Evolutionary conservation across 1,140 invertebrate genomes (phyloP).

Genomic region (Diuraphis noxia): DNA sequence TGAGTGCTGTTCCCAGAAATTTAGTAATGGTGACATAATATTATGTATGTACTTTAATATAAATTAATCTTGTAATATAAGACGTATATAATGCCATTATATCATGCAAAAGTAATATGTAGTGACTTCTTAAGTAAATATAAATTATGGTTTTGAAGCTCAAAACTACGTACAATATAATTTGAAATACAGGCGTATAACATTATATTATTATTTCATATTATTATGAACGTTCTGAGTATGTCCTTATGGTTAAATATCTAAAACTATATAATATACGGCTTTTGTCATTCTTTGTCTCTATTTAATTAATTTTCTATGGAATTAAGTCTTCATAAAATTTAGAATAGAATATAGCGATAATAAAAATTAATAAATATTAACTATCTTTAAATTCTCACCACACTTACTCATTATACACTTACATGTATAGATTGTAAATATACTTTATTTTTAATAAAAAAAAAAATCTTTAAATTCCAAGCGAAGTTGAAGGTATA

Average conservation of each 20-base stretch:
- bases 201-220: not conserved
- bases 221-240: not conserved
- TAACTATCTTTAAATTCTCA: too few relatives aligned
- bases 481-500: too few relatives aligned
- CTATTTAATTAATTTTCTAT: not conserved
- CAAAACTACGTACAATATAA: not conserved
- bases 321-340: not conserved
- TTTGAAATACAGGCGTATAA: not conserved
- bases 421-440: too few relatives aligned
- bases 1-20: not conserved
- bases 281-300: not conserved
- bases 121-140: not conserved
- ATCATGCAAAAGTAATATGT: slow-evolving; percentile 8
- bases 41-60: not conserved
- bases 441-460: too few relatives aligned
- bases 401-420: too few relatives aligned
- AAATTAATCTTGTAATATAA: not conserved
- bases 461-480: too few relatives aligned
- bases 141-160: not conserved
- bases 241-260: not conserved
- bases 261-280: not conserved
- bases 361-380: not conserved
- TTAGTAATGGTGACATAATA: not conserved
- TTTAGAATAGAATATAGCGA: not conserved
- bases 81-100: not conserved